Evolutionary conservation across 2,888 invertebrate genomes (phyloP).

Genomic region (Sipunculus nudus): DNA sequence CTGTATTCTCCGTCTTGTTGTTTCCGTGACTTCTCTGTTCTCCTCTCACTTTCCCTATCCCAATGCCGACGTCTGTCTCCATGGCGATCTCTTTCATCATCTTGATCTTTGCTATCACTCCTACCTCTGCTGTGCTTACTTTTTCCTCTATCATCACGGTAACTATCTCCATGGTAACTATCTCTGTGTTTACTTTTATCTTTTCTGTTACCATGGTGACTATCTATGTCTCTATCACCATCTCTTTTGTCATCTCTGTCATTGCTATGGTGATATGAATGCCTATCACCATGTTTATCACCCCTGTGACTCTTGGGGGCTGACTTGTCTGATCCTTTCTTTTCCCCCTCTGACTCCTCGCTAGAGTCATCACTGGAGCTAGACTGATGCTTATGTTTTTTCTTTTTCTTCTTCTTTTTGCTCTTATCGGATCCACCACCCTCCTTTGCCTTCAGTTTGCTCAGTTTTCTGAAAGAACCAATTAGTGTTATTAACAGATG

Average conservation of each 20-base stretch:
- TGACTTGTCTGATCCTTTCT: background rate
- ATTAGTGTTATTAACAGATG: background rate
- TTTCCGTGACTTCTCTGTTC: too few relatives aligned
- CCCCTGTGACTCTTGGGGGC: slow-evolving; percentile 3
- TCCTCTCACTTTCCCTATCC: too few relatives aligned
- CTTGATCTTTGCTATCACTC: too few relatives aligned
- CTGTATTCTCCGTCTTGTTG: background rate
- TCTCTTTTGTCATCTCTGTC: background rate
- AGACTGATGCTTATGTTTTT: slow-evolving; percentile 3
- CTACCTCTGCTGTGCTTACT: too few relatives aligned
- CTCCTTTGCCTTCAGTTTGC: slow-evolving; percentile 19
- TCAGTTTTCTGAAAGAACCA: slow-evolving; percentile 12
- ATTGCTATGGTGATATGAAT: background rate
- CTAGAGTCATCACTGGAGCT: background rate
- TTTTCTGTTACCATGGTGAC: too few relatives aligned
- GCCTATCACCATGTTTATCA: too few relatives aligned
- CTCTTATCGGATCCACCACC: slow-evolving; percentile 10
- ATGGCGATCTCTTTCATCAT: too few relatives aligned
- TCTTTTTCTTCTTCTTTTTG: slow-evolving; percentile 18
- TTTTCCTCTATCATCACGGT: background rate
- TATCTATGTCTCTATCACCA: background rate
- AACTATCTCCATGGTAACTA: too few relatives aligned
- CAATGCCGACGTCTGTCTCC: too few relatives aligned
- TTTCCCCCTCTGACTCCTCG: background rate
- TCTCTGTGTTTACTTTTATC: too few relatives aligned